Evolutionary conservation across 2,888 invertebrate species (phyloP).

Genomic region (Octonoba sinensis): DNA sequence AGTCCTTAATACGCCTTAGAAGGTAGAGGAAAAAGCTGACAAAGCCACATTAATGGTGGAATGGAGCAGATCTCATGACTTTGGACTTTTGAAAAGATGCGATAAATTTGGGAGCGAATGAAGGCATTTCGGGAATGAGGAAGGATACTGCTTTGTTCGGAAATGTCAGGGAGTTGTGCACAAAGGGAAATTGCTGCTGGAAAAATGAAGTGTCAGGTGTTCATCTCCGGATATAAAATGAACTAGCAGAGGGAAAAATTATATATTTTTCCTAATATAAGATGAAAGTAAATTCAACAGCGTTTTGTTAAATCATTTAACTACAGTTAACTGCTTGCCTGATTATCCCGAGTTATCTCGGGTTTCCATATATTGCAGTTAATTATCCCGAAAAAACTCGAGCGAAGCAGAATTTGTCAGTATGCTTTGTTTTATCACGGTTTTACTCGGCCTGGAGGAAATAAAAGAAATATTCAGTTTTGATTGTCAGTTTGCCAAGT

Average conservation of each 20-base stretch:
- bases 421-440: too few relatives aligned
- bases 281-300: too few relatives aligned
- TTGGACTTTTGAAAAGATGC: not conserved
- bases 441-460: too few relatives aligned
- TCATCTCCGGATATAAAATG: not conserved
- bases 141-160: slow-evolving; percentile 1
- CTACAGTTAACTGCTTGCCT: too few relatives aligned
- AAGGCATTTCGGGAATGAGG: slow-evolving; percentile 7
- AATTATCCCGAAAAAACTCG: too few relatives aligned
- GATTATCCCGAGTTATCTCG: too few relatives aligned
- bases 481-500: too few relatives aligned
- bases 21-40: slow-evolving; percentile 37
- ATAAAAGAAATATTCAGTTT: too few relatives aligned
- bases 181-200: not conserved
- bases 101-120: slow-evolving; percentile 42
- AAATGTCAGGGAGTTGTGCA: not conserved
- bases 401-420: too few relatives aligned
- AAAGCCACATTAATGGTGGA: slow-evolving; percentile 45
- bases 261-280: too few relatives aligned
- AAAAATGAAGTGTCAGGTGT: not conserved
- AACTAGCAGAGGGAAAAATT: not conserved
- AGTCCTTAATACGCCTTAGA: slow-evolving; percentile 47
- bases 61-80: slow-evolving; percentile 22
- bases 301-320: too few relatives aligned
- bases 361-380: too few relatives aligned